phyloP scores from a whole-genome alignment of 2,113 vertebrate species.

The Gobio gobio region DNA sequence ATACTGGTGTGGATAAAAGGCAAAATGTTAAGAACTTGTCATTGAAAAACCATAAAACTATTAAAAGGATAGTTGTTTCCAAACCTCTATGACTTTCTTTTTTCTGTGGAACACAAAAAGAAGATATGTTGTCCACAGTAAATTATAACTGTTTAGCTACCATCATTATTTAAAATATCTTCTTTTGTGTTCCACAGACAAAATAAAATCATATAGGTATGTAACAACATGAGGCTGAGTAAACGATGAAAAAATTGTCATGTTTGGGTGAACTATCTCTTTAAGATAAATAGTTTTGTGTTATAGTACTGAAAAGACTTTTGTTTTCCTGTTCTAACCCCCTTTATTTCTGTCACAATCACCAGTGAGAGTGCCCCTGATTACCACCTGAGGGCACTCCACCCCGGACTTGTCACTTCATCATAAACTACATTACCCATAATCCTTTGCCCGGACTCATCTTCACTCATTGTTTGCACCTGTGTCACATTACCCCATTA shows the following conservation, averaged over 20 bases:
- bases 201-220: not conserved
- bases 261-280: not conserved
- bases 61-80: not conserved
- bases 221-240: not conserved
- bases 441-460: no score
- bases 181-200: not conserved
- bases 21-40: not conserved
- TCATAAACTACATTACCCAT: no score
- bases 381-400: no score
- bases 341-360: no score
- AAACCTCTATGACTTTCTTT: not conserved
- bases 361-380: no score
- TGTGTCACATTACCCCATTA: no score
- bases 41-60: not conserved
- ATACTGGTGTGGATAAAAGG: not conserved
- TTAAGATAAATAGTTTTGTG: no score
- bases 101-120: not conserved
- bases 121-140: not conserved
- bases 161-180: not conserved
- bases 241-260: accelerated
- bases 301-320: no score
- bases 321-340: no score
- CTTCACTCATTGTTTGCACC: no score
- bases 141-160: not conserved
- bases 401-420: no score